Base-by-base conservation (phyloP, 2,797 vertebrate species). In the Adelosebastes latens region DNA sequence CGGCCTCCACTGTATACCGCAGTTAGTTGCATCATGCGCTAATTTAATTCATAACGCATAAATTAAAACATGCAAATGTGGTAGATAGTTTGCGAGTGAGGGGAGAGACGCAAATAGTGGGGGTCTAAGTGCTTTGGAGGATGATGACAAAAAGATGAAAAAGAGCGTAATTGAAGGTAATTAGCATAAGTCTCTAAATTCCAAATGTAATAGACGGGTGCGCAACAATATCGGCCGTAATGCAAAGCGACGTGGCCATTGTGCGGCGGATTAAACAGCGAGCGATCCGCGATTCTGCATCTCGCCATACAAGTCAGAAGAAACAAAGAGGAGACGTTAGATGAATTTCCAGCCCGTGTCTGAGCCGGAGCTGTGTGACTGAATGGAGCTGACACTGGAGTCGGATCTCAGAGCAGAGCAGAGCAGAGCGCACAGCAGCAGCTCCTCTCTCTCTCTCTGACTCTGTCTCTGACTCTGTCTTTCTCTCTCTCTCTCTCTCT, bases 311-410 rank as follows among this genome's bases (percentile, higher is more conserved):
- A 87, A 93, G 90, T 93, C 93, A 91, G 77, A 25, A 78, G 81
- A 95, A 93, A 95, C 93, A 94, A 94, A 93, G 91, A 68, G 87
- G 84, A 91, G 86, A 89, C 91, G 94, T 88, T 93, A 20, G 89
- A 93, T 90, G 87, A 75, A 94, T 94, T 94, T 92, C 31, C 89
- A 93, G 55, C 91, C 22, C 92, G 87, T 92, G 92, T 94, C 94
- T 93, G 92, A 92, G 91, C 83, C 68, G 88, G 82, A 91, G 88
- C 87, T 82, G 89, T 93, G 94, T 93, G 93, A 95, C 94, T 89
- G 92, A 94, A 93, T 93, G 81, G 75, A 92, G 87, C 86, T 94
- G 94, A 93, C 94, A 94, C 88, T 32, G 77, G 79, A 88, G 90
- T 82, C 59, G 81, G 84, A 88, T 83, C 84, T 80, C 65, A 1